Evolutionary conservation across 2,797 vertebrate species (phyloP), one percentile per base, ranked within the genome.

Genomic region (Borostomias antarcticus): DNA sequence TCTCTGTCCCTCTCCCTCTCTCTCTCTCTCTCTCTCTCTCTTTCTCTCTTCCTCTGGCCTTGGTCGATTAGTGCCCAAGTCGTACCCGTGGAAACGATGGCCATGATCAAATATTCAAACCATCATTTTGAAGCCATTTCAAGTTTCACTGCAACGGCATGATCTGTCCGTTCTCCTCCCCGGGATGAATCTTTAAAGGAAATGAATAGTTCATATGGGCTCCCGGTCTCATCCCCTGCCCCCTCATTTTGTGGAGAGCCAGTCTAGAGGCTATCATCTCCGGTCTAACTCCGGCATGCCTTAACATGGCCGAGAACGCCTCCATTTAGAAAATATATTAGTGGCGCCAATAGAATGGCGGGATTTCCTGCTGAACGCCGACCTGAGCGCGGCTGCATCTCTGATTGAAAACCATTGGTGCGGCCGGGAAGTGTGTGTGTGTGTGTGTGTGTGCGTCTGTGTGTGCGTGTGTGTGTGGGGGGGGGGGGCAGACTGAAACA

Each of bases 181-280:
- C 47, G 67, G 64, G 57, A 79, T 73, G 56, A 74, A 76, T 70
- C 47, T 64, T 80, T 76, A 70, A 77, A 73, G 70, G 57, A 70
- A 78, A 79, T 80, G 50, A 80, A 79, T 78, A 76, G 74, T 78
- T 78, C 65, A 79, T 83, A 69, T 50, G 9, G 52, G 32, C 3
- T 43, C 37, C 35, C 45, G n/a, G n/a, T 40, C 59, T 33, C 51
- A 11, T 8, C 37, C 43, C 2, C 50, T 17, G 4, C 30, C 33
- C 23, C 15, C 56, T 35, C 26, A 5, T 32, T 54, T 43, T 25
- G 32, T 28, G 37, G 56, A 50, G 29, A n/a, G 11, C 30, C 19
- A 33, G 29, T 58, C 60, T 15, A 45, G 11, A 19, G 30, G 53
- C 23, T 15, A 5, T 6, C 17, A 3, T 4, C 11, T 11, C 19